These are phyloP conservation scores for Orussus abietinus DNA, from an alignment of 1,140 invertebrate species.

Conservation along the genomic window DNA sequence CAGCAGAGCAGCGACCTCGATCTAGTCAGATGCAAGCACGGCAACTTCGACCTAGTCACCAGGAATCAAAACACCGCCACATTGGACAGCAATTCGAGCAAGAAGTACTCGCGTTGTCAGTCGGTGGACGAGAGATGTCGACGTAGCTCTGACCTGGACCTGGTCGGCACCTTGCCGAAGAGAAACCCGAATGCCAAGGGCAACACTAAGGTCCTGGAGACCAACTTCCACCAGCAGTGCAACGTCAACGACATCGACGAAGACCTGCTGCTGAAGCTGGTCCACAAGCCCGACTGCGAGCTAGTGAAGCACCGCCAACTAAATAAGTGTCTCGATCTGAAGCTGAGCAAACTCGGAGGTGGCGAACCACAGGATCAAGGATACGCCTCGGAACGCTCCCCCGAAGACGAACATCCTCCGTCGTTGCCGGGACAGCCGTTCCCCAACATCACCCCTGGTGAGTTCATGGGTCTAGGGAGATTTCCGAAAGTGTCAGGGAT, in stretches of 20 bases:
- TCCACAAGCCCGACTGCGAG: constrained; percentile 44
- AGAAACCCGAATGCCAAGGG: constrained; percentile 24
- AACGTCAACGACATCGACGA: constrained; percentile 33
- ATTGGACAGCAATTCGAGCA: constrained; percentile 23
- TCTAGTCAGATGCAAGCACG: constrained; percentile 33
- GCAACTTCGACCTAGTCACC: constrained; percentile 34
- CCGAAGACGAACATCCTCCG: constrained; percentile 70
- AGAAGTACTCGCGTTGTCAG: constrained; percentile 26
- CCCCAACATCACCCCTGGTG: constrained; percentile 39
- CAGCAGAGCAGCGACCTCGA: constrained; percentile 38
- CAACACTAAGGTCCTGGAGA: constrained; percentile 11
- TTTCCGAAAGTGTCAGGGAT: no score
- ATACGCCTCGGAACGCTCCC: constrained; percentile 73
- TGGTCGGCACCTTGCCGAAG: constrained; percentile 40
- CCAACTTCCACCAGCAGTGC: constrained; percentile 21
- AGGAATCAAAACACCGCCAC: constrained; percentile 30
- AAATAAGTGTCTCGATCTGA: constrained; percentile 34
- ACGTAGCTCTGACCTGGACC: constrained; percentile 36
- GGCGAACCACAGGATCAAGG: constrained; percentile 68
- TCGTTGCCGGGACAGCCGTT: constrained; percentile 55
- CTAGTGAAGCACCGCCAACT: constrained; percentile 35
- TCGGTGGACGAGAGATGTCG: constrained; percentile 35
- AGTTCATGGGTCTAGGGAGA: no score
- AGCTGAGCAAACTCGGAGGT: constrained; percentile 45
- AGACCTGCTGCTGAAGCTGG: constrained; percentile 32